phyloP scores from a whole-genome alignment of 2,113 vertebrate genomes.

The Hemiscyllium ocellatum region DNA sequence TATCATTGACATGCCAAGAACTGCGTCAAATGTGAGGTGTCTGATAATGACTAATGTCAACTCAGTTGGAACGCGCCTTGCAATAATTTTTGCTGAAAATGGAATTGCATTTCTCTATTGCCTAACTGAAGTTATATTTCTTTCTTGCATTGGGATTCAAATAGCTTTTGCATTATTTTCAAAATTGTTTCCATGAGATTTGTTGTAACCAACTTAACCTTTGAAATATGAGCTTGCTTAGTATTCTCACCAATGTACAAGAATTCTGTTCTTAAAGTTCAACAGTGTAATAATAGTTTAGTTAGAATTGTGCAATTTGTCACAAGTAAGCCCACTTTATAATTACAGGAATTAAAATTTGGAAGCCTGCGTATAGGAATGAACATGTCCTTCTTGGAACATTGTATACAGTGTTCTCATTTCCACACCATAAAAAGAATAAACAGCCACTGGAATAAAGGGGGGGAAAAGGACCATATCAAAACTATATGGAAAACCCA shows the following conservation, averaged over 20 bases:
- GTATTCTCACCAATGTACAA: not conserved
- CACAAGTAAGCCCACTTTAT: not conserved
- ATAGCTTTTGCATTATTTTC: not conserved
- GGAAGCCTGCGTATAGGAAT: not conserved
- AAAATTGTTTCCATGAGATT: not conserved
- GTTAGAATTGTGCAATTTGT: not conserved
- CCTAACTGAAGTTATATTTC: not conserved
- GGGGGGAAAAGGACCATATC: too few species aligned
- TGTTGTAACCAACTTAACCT: not conserved
- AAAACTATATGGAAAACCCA: not conserved
- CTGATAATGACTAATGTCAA: not conserved
- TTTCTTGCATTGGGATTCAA: not conserved
- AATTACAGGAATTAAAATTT: not conserved
- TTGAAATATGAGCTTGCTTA: not conserved
- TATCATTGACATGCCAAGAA: not conserved
- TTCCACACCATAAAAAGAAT: not conserved
- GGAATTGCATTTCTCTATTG: not conserved
- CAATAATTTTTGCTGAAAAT: not conserved
- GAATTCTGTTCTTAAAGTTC: not conserved
- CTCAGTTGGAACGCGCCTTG: not conserved
- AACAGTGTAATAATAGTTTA: not conserved
- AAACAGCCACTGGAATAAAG: not conserved
- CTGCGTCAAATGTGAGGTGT: not conserved
- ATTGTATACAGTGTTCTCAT: not conserved
- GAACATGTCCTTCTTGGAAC: not conserved